Conservation (phyloP, 1,140 invertebrate species). For the Elysia chlorotica region DNA sequence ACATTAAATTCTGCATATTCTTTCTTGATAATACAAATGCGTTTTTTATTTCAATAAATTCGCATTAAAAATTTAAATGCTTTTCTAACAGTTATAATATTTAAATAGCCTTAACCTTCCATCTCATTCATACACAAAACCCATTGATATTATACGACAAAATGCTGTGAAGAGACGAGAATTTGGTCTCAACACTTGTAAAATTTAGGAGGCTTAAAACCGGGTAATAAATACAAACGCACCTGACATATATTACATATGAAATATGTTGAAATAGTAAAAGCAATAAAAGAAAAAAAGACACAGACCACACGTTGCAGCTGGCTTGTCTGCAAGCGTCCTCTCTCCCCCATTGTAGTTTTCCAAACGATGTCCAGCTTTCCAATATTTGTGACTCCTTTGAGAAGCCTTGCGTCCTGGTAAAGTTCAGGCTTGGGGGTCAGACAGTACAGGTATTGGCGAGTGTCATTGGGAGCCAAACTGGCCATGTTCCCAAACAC, state of each 20-base stretch:
- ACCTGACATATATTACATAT: neutral
- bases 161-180: no score
- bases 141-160: no score
- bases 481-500: slow-evolving; percentile 85
- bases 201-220: no score
- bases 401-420: slow-evolving; percentile 74
- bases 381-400: slow-evolving; percentile 87
- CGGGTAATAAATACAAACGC: no score
- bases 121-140: no score
- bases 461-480: slow-evolving; percentile 69
- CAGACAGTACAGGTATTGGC: slow-evolving; percentile 94
- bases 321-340: slow-evolving; percentile 93
- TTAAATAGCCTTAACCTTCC: no score
- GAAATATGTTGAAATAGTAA: neutral
- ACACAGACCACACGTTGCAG: slow-evolving; percentile 80
- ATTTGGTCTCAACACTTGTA: no score
- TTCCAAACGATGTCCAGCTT: slow-evolving; percentile 98
- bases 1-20: no score
- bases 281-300: neutral
- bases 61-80: no score
- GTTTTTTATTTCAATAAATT: no score
- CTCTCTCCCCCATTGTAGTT: slow-evolving; percentile 92
- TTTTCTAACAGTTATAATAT: no score
- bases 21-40: no score
- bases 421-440: slow-evolving; percentile 74